A percentile compares a stretch with the other conserved stretches of the same genome.
Conservation (phyloP, 2,113 vertebrate genomes). For the Platysternon megacephalum region DNA sequence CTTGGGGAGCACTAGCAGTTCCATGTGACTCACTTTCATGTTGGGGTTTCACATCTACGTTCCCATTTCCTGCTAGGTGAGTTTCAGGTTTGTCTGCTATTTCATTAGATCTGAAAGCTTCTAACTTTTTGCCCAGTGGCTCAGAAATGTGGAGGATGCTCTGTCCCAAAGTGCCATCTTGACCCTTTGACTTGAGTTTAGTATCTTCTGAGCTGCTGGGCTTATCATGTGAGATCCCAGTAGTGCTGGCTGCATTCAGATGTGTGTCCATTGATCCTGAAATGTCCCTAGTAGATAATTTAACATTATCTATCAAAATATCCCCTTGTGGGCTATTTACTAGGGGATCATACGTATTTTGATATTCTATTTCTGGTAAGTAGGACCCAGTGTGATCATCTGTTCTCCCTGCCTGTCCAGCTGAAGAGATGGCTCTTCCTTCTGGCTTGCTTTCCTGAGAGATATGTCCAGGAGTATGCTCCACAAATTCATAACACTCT, state of each 20-base stretch:
- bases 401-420: not conserved
- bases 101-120: constrained; percentile 5
- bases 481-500: not conserved
- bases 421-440: not conserved
- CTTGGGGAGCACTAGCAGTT: not conserved
- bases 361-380: constrained; percentile 3
- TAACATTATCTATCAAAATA: not conserved
- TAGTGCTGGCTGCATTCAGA: not conserved
- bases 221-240: not conserved
- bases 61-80: not conserved
- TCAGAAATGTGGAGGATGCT: not conserved
- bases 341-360: not conserved
- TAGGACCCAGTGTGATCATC: not conserved
- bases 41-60: not conserved
- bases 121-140: constrained; percentile 14
- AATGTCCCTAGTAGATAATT: not conserved
- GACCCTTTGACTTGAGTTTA: not conserved
- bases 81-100: fast-evolving
- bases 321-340: not conserved
- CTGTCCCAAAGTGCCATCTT: not conserved
- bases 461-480: not conserved
- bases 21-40: not conserved
- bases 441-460: not conserved
- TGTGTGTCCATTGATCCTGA: not conserved
- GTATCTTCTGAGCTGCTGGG: not conserved